Base-by-base conservation (phyloP, 2,113 vertebrate species). In the Xiphorhynchus elegans region DNA sequence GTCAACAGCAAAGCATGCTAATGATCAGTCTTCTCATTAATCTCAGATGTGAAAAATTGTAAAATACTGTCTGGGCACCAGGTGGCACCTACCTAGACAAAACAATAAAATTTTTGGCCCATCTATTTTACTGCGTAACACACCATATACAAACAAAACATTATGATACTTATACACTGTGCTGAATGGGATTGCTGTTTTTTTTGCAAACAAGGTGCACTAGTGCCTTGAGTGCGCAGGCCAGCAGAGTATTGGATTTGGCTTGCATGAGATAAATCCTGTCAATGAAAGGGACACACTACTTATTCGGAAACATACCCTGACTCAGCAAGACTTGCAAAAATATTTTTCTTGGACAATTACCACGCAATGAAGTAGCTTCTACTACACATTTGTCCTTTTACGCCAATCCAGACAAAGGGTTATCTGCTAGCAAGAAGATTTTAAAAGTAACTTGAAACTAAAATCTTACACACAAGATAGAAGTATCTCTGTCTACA, bases 281-380 rank as follows among this genome's bases (percentile, higher is more conserved):
- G 55, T 92, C 87, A 92, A 89, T 68, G 70, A 78, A 84, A 95
- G 28, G 53, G 78, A 87, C n/a, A 58, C 25, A 17, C 21, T 84
- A 67, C 78, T 62, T 90, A 19, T 95, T 93, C 63, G 56, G 50
- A 96, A 95, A 70, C 75, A 49, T 55, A 93, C 17, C 29, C 92
- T 96, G 95, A 96, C 75, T 95, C 90, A 94, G 94, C 70, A 94
- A 87, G 91, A 44, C 62, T 77, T 81, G 55, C 44, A 88, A 20
- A 96, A 95, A 97, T 94, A 79, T 97, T 96, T 95, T 92, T 81
- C 62, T 95, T 97, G 95, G 94, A 88, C 49, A 66, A 39, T 10
- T 66, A 86, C 46, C 68, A 85, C 56, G 52, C 29, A 91, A 50
- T 87, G 89, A 95, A 95, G 81, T 83, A 92, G 75, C 55, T 91